Evolutionary conservation across 2,888 invertebrate genomes (phyloP).

Genomic region (Carcina quercana): DNA sequence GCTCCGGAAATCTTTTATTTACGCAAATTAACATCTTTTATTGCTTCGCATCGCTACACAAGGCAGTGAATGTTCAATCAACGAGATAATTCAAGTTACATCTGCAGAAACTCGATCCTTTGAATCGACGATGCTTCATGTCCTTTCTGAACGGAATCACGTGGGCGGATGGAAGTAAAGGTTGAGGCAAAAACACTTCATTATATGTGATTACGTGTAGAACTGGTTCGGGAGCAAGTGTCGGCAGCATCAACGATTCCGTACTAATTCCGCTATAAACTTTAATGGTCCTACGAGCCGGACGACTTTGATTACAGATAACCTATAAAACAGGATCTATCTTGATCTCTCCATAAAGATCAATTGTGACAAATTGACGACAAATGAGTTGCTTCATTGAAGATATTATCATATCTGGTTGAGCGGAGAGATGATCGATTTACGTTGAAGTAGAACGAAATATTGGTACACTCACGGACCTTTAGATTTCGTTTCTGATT

Average conservation of each 20-base stretch:
- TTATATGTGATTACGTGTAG: constrained; percentile 1
- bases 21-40: no score
- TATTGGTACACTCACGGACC: no score
- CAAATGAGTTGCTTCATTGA: no score
- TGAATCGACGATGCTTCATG: background rate
- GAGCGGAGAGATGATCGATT: no score
- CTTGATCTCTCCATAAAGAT: constrained; percentile 2
- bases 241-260: constrained; percentile 4
- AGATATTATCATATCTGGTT: no score
- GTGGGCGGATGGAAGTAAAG: background rate
- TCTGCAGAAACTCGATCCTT: no score
- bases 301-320: constrained; percentile 2
- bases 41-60: no score
- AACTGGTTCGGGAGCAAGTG: constrained; percentile 7
- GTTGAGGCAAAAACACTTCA: constrained; percentile 6
- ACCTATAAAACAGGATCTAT: constrained; percentile 1
- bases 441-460: no score
- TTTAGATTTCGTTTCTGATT: no score
- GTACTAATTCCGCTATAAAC: constrained; percentile 5
- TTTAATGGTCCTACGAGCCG: constrained; percentile 3
- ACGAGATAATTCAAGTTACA: no score
- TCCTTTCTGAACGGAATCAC: background rate
- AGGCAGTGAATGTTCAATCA: no score
- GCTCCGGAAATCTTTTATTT: no score
- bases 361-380: background rate